Evolutionary conservation across 2,888 invertebrate species (phyloP).

Genomic region (Mimas tiliae): DNA sequence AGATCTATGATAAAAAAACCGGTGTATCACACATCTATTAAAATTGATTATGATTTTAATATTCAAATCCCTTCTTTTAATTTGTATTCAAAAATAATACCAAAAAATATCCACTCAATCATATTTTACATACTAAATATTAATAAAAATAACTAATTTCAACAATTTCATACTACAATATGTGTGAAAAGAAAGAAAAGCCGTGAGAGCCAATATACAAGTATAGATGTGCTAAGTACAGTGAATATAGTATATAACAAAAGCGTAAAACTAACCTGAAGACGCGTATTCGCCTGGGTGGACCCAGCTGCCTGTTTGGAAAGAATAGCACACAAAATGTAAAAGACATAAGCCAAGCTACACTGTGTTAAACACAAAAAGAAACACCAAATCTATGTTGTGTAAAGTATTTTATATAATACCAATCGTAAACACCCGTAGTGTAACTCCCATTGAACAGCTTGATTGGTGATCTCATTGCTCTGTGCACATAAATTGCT

Average conservation of each 20-base stretch:
- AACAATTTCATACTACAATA: neutral
- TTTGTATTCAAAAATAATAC: too few relatives aligned
- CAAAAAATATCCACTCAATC: too few relatives aligned
- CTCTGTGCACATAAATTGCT: neutral
- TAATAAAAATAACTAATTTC: neutral
- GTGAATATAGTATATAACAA: conserved; percentile 29
- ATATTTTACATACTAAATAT: neutral
- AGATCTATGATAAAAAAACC: too few relatives aligned
- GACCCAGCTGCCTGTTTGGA: conserved; percentile 94
- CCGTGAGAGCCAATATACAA: conserved; percentile 11
- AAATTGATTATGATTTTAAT: too few relatives aligned
- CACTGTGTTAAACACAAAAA: conserved; percentile 24
- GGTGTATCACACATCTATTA: too few relatives aligned
- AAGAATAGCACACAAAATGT: conserved; percentile 37
- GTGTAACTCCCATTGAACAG: neutral
- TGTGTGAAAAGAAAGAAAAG: neutral
- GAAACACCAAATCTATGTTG: neutral
- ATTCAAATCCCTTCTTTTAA: too few relatives aligned
- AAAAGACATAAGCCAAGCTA: conserved; percentile 31
- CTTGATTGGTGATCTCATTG: neutral
- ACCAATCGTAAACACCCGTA: neutral
- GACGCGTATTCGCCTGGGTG: conserved; percentile 99
- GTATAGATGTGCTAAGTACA: conserved; percentile 4
- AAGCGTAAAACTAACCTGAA: conserved; percentile 89
- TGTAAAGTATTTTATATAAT: neutral